Conservation (phyloP, 2,888 invertebrate species). For the Morinoia aosen region DNA sequence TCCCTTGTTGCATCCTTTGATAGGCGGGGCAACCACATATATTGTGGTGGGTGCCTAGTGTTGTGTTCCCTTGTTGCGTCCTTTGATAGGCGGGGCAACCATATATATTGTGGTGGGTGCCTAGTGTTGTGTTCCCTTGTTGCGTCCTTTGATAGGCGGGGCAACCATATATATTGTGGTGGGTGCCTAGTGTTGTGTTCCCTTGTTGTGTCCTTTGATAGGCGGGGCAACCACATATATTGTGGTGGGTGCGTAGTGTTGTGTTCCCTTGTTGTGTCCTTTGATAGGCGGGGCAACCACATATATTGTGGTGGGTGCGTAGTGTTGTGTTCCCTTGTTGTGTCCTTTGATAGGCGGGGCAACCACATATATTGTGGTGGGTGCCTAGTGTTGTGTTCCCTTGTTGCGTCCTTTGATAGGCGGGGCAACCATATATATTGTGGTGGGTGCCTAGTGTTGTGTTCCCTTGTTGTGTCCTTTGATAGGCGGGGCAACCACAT, state of each 20-base stretch:
- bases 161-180: slow-evolving; percentile 84
- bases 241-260: slow-evolving; percentile 16
- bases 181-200: slow-evolving; percentile 70
- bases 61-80: slow-evolving; percentile 87
- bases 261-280: slow-evolving; percentile 91
- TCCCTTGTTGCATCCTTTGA: slow-evolving; percentile 98
- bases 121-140: slow-evolving; percentile 79
- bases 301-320: slow-evolving; percentile 77
- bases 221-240: slow-evolving; percentile 92
- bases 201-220: slow-evolving; percentile 97
- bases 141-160: slow-evolving; percentile 96
- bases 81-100: slow-evolving; percentile 93
- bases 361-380: slow-evolving; percentile 82
- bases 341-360: slow-evolving; percentile 96
- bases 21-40: slow-evolving; percentile 91
- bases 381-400: slow-evolving; percentile 73
- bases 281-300: slow-evolving; percentile 92
- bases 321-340: slow-evolving; percentile 81
- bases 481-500: slow-evolving; percentile 94
- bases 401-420: slow-evolving; percentile 97
- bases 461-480: slow-evolving; percentile 94
- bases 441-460: slow-evolving; percentile 15
- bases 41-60: slow-evolving; percentile 70
- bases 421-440: slow-evolving; percentile 90
- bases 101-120: slow-evolving; percentile 79